Base-by-base conservation (phyloP, 2,797 vertebrate genomes). In the Gymnothorax javanicus region DNA sequence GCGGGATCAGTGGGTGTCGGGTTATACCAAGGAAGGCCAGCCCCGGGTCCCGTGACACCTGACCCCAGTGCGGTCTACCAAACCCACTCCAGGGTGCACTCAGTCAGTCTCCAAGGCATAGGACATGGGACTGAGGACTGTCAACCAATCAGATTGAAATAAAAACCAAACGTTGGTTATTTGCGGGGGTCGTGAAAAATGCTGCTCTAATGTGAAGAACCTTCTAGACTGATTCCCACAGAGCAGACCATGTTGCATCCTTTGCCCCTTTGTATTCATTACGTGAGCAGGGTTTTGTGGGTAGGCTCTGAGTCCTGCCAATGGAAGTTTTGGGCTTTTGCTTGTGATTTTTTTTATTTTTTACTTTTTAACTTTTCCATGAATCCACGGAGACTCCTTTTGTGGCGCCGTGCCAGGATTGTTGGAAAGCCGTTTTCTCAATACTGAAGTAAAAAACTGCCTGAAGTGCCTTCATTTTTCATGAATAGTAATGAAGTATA, bases 171-270 rank as follows among this genome's bases (percentile, higher is more conserved):
- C 90, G 91, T 92, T 93, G 91, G 93, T 93, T 93, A 93, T 94
- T 89, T 90, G 91, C 91, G 90, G 90, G 88, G 86, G 91, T 88
- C 90, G 91, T 91, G 92, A 92, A 91, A 94, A 94, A 95, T 93
- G 93, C 50, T 12, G 88, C 86, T 85, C 89, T 90, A 92, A 91
- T 90, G 89, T 93, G 91, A 94, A 94, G 91, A 92, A 93, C 89
- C 88, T 86, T 88, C 85, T 85, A 88, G 90, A 91, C 92, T 87
- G 87, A 93, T 95, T 95, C 93, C 94, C 94, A 95, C 92, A 94
- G 94, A 88, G 86, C 87, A 90, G 90, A 86, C 89, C 91, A 89
- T 91, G 89, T 88, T 91, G 85, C 87, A 89, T 91, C 82, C 85
- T 25, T 87, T 90, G 89, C 90, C 85, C 84, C 88, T 91, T 87